Percentiles rank a stretch among this genome's conserved stretches.
phyloP scores from a whole-genome alignment of 2,113 vertebrate species.

The Rattus norvegicus region DNA sequence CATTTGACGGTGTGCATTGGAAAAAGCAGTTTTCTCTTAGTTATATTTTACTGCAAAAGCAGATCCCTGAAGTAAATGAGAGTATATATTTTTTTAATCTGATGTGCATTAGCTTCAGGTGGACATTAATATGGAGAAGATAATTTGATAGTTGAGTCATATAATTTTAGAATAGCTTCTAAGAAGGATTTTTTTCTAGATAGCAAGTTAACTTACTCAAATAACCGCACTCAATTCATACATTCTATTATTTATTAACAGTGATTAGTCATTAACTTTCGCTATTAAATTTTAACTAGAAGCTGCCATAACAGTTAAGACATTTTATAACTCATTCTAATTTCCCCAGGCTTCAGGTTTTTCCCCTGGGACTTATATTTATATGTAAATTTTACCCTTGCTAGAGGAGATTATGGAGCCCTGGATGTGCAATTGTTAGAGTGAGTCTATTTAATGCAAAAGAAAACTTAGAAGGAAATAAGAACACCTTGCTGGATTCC shows the following conservation, averaged over 20 bases:
- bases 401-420: not conserved
- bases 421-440: not conserved
- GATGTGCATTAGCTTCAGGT: not conserved
- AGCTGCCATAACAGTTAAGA: not conserved
- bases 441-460: not conserved
- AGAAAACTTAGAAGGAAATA: not conserved
- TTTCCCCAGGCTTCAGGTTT: not conserved
- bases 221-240: not conserved
- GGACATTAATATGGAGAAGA: not conserved
- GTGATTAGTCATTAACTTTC: constrained; percentile 54
- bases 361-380: constrained; percentile 29
- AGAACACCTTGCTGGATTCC: not conserved
- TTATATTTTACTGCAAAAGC: not conserved
- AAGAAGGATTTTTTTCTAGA: constrained; percentile 15
- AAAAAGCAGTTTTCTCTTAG: not conserved
- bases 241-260: constrained; percentile 43
- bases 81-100: not conserved
- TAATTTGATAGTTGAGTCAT: constrained; percentile 6
- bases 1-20: not conserved
- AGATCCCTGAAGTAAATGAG: not conserved
- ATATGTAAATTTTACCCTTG: not conserved
- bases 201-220: not conserved
- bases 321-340: not conserved
- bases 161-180: not conserved
- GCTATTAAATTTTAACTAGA: constrained; percentile 53